These are phyloP conservation scores for Pelecanoides urinatrix DNA, from an alignment of 2,113 vertebrate species.

Conservation along the genomic window DNA sequence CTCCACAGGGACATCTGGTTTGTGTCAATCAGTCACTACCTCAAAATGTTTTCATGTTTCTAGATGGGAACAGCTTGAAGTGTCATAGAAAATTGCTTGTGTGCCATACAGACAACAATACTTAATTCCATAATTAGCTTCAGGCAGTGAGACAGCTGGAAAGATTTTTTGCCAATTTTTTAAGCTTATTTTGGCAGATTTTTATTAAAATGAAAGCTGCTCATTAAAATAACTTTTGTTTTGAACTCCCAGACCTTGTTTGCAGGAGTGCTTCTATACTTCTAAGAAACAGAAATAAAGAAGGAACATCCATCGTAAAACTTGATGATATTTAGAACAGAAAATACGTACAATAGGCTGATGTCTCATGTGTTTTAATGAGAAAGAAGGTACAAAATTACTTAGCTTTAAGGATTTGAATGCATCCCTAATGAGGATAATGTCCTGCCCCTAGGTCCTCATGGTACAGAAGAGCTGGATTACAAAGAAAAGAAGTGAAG, in stretches of 20 bases:
- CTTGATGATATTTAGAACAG: neutral
- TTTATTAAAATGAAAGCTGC: constrained; percentile 32
- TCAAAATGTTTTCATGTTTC: constrained; percentile 37
- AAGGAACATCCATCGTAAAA: neutral
- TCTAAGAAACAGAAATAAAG: constrained; percentile 14
- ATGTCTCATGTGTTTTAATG: constrained; percentile 20
- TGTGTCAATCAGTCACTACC: neutral
- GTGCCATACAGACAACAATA: neutral
- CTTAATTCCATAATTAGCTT: constrained; percentile 48
- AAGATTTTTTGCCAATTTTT: neutral
- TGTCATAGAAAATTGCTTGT: constrained; percentile 1
- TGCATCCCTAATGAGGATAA: constrained; percentile 27
- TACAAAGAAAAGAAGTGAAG: constrained; percentile 4
- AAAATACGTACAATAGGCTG: neutral
- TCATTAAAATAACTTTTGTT: constrained; percentile 43
- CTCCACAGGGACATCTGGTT: neutral
- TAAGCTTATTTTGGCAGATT: constrained; percentile 17
- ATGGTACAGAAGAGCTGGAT: neutral
- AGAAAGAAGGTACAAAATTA: neutral
- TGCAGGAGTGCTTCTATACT: neutral
- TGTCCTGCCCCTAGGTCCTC: neutral
- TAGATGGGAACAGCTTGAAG: constrained; percentile 18
- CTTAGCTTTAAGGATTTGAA: constrained; percentile 15
- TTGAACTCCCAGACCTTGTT: neutral
- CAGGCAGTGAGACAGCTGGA: neutral